phyloP scores from a whole-genome alignment of 2,113 vertebrate species.

The Notarius quadriscutis region DNA sequence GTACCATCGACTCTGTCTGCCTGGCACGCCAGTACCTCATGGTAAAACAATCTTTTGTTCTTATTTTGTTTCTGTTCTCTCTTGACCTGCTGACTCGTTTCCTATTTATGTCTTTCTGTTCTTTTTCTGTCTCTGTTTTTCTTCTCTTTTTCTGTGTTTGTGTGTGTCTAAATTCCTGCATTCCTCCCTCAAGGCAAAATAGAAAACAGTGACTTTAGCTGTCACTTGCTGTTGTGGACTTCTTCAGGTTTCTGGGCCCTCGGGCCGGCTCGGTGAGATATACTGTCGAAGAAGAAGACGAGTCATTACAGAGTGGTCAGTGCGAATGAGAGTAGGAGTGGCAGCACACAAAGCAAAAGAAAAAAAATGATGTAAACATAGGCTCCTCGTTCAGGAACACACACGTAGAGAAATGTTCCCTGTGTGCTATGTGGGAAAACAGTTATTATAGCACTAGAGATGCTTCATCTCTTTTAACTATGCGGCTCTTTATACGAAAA shows the following conservation, averaged over 20 bases:
- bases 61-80: not conserved
- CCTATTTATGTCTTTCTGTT: not conserved
- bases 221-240: constrained; percentile 25
- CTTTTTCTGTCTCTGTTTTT: not conserved
- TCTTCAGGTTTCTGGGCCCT: constrained; percentile 18
- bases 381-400: constrained; percentile 31
- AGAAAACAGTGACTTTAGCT: constrained; percentile 11
- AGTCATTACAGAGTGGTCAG: not conserved
- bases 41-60: constrained; percentile 69
- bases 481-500: constrained; percentile 29
- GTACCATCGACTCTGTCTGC: constrained; percentile 97
- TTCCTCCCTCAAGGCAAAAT: constrained; percentile 25
- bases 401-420: constrained; percentile 41
- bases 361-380: constrained; percentile 30
- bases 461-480: constrained; percentile 10
- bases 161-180: not conserved
- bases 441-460: constrained; percentile 25
- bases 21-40: constrained; percentile 97
- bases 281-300: not conserved
- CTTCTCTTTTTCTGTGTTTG: not conserved
- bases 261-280: not conserved
- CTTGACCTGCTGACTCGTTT: not conserved
- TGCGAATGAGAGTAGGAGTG: not conserved
- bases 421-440: constrained; percentile 18
- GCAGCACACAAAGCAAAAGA: not conserved